Base-by-base conservation (phyloP, 2,888 invertebrate genomes). In the Drosophila stalkeri region DNA sequence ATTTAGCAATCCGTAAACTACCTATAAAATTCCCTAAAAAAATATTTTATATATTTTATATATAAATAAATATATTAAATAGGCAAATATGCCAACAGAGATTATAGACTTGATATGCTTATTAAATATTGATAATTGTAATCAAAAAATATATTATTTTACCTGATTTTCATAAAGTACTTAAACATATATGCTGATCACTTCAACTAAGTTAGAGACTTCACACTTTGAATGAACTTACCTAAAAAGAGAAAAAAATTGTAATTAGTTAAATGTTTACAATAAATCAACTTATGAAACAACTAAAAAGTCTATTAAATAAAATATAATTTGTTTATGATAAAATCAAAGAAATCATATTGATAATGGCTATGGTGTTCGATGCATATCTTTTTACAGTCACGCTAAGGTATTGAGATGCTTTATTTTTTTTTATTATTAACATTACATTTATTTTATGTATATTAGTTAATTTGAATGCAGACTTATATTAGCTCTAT, bases 201-300 rank as follows among this genome's bases (percentile, higher is more conserved):
- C 16, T 5, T 41, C n/a, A 33, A n/a, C 27, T 7, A 62, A 55
- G 16, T 23, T 23, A 14, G 23, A 23, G 3, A 11, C 8, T 64
- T 69, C 44, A 52, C 39, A 20, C 16, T 23, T 60, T 31, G 43
- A 51, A 52, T 35, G 23, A 54, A 84, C 84, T 84, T 84, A 84
- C 84, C 84, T 84, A 83, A 51, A 84, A 88, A 68, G 54, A 75
- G 69, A 89, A 39, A 81, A 73, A 72, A 43, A 27, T 7, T 0
- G 35, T 9, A 20, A 70, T 81, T 72, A 89, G 74, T 49, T 11
- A 18, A 43, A 18, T 43, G 35, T 8, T 31, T 33, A 11, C 0
- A 39, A 37, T 4, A 43, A 23, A 5, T 31, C 6, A 1, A 18
- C 1, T 31, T 5, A 0, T 8, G 9, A 9, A 46, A 37, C n/a